Percentiles rank a stretch among this genome's conserved stretches.
Conservation (phyloP, 2,797 vertebrate genomes). For the Sebastolobus altivelis region DNA sequence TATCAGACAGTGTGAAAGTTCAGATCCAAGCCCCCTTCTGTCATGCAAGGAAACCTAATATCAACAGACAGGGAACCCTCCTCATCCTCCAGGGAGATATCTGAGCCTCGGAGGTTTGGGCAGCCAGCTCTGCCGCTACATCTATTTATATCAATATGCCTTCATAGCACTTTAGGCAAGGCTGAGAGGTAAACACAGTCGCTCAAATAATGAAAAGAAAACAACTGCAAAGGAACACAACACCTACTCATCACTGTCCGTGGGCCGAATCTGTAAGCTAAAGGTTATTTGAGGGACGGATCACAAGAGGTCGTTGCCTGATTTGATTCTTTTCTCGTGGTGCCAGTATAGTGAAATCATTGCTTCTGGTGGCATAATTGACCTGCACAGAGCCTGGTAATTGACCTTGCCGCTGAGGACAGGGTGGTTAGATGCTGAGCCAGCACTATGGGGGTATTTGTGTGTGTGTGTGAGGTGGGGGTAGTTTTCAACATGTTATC, state of each 20-base stretch:
- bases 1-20: conserved; percentile 6
- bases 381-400: conserved; percentile 65
- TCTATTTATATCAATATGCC: conserved; percentile 69
- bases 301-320: conserved; percentile 19
- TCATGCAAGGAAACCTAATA: conserved; percentile 59
- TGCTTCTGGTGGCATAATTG: conserved; percentile 66
- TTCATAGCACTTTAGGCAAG: conserved; percentile 37
- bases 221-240: conserved; percentile 18
- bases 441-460: conserved; percentile 60
- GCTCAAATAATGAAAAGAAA: conserved; percentile 38
- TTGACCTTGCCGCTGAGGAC: conserved; percentile 78
- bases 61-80: conserved; percentile 63
- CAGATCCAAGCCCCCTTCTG: conserved; percentile 18
- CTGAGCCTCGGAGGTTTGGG: conserved; percentile 48
- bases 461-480: not conserved
- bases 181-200: conserved; percentile 34
- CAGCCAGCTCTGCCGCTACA: conserved; percentile 31
- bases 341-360: conserved; percentile 58
- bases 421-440: conserved; percentile 68
- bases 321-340: conserved; percentile 34
- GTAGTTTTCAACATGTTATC: conserved; percentile 27
- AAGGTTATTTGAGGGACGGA: conserved; percentile 48
- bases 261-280: conserved; percentile 6
- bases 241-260: not conserved
- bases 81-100: conserved; percentile 65